Evolutionary conservation across 2,797 vertebrate species (phyloP).

Genomic region (Austrolebias charrua): DNA sequence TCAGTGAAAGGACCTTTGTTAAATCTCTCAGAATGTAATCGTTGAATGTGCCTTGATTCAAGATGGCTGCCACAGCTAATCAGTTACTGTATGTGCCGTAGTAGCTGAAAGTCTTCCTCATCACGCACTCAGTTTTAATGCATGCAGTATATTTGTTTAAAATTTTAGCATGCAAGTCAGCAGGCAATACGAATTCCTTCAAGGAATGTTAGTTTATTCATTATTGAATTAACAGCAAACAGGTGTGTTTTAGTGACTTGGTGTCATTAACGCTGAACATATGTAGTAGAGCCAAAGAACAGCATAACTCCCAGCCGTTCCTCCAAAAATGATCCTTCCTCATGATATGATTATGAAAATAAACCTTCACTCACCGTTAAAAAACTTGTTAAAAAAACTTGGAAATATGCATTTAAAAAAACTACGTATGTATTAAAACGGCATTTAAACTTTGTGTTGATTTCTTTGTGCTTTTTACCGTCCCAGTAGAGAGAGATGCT

Average conservation of each 20-base stretch:
- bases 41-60: too few species aligned
- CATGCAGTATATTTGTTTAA: too few species aligned
- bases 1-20: too few species aligned
- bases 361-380: slow-evolving; percentile 12
- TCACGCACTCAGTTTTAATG: too few species aligned
- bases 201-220: too few species aligned
- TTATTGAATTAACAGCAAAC: not conserved
- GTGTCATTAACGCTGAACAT: slow-evolving; percentile 11
- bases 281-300: slow-evolving; percentile 26
- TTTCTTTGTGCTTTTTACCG: slow-evolving; percentile 7
- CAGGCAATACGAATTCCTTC: too few species aligned
- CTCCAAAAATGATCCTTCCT: slow-evolving; percentile 23
- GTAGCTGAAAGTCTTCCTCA: too few species aligned
- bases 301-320: slow-evolving; percentile 12
- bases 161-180: too few species aligned
- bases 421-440: not conserved
- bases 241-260: slow-evolving; percentile 3
- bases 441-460: slow-evolving; percentile 27
- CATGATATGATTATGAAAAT: slow-evolving; percentile 15
- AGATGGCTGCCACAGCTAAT: too few species aligned
- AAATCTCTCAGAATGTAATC: too few species aligned
- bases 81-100: too few species aligned
- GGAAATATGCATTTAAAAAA: not conserved
- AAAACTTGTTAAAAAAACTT: not conserved
- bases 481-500: slow-evolving; percentile 16